These are phyloP conservation scores for Drosophila busckii DNA, from an alignment of 1,140 invertebrate species.

Conservation along the genomic window DNA sequence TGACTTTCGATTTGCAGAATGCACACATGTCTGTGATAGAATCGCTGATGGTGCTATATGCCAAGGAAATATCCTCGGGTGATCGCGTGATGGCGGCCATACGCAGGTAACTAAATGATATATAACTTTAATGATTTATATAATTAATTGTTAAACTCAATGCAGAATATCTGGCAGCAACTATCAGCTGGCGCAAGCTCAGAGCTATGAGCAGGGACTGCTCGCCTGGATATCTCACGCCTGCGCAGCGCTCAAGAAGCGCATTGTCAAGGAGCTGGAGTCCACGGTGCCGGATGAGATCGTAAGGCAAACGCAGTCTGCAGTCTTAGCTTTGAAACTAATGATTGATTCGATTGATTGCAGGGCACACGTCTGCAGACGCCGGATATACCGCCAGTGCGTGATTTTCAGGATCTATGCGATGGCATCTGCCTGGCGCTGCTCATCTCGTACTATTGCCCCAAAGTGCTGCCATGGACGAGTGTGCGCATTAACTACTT, in stretches of 20 bases:
- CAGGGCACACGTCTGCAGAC: constrained; percentile 71
- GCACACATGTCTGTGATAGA: constrained; percentile 98
- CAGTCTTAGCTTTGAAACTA: neutral
- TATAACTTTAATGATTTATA: neutral
- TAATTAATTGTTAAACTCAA: neutral
- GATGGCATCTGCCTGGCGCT: constrained; percentile 95
- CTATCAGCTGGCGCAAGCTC: constrained; percentile 80
- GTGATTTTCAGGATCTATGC: constrained; percentile 86
- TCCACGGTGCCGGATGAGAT: constrained; percentile 69
- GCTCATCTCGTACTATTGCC: constrained; percentile 96
- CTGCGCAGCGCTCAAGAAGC: constrained; percentile 86
- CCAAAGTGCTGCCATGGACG: constrained; percentile 89
- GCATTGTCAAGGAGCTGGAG: constrained; percentile 81
- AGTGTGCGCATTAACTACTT: constrained; percentile 86
- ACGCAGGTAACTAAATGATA: constrained; percentile 81
- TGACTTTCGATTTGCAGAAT: constrained; percentile 82
- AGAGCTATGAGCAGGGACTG: constrained; percentile 91
- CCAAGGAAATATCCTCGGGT: constrained; percentile 93
- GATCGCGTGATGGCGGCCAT: constrained; percentile 93
- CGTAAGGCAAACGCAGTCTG: constrained; percentile 18
- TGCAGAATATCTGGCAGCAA: constrained; percentile 74
- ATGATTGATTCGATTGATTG: neutral
- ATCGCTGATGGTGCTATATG: constrained; percentile 96
- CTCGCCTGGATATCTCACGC: constrained; percentile 95
- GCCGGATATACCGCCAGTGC: constrained; percentile 75